Conservation (phyloP, 1,140 invertebrate genomes). For the Diachasma alloeum region DNA sequence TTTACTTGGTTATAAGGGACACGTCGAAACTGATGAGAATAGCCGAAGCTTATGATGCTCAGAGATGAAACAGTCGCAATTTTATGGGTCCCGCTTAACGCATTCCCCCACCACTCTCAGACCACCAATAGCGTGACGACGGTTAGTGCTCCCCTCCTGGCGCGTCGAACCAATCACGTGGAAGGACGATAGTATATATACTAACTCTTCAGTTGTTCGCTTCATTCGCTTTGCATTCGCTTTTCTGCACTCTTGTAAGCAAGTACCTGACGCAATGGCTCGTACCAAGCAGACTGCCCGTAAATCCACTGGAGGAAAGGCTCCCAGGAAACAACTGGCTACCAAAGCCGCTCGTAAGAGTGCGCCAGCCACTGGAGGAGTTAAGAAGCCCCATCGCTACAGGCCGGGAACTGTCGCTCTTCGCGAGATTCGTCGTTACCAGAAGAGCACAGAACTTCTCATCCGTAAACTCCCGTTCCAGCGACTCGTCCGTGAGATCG, state of each 20-base stretch:
- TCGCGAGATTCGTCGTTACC: background rate
- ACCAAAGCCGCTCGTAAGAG: background rate
- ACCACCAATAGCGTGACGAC: too few species aligned
- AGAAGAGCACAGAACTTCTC: background rate
- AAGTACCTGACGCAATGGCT: background rate
- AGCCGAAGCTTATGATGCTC: background rate
- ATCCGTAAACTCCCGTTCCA: background rate
- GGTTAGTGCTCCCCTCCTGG: too few species aligned
- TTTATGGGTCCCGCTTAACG: too few species aligned
- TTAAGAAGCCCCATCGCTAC: background rate
- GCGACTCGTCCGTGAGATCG: background rate
- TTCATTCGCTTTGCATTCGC: background rate
- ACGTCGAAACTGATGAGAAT: background rate
- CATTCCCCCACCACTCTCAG: too few species aligned
- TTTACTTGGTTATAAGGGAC: background rate
- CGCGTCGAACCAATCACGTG: too few species aligned
- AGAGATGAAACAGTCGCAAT: background rate
- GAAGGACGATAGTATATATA: too few species aligned
- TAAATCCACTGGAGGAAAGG: background rate
- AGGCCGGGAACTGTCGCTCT: background rate
- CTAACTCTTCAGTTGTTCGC: background rate
- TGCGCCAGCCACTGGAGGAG: background rate
- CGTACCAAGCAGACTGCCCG: background rate
- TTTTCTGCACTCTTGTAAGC: background rate
- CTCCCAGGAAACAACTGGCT: background rate